Percentiles rank a stretch among this genome's conserved stretches.
Conservation (phyloP, 2,113 vertebrate species). For the Otis tarda region DNA sequence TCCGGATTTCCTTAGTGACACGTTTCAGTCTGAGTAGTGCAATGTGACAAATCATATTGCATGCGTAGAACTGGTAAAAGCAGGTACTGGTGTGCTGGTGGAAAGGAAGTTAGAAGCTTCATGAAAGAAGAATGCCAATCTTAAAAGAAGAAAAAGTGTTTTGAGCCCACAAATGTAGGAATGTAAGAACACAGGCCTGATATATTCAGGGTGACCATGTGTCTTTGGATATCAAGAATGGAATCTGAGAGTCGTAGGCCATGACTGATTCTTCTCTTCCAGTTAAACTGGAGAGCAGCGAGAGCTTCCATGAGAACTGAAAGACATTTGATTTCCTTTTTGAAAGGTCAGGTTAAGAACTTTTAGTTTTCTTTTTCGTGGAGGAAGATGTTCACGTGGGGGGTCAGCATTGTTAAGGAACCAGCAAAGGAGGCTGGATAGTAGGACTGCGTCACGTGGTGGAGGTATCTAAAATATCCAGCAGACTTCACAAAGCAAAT, state of each 20-base stretch:
- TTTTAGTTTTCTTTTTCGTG: background rate
- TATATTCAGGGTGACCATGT: background rate
- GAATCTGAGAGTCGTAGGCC: background rate
- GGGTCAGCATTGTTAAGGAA: background rate
- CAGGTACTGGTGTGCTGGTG: background rate
- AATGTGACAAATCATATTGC: background rate
- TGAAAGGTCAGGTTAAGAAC: background rate
- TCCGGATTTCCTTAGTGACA: background rate
- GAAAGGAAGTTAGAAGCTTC: background rate
- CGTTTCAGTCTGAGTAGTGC: background rate
- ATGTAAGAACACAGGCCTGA: background rate
- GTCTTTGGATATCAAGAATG: background rate
- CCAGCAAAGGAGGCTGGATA: background rate
- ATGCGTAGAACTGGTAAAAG: background rate
- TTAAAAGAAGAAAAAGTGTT: background rate
- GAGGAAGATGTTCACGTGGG: background rate
- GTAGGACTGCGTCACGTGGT: fast-evolving
- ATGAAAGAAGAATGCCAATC: background rate
- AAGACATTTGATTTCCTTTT: background rate
- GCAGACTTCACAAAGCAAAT: background rate
- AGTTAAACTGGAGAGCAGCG: background rate
- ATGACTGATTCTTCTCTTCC: background rate
- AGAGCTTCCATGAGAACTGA: background rate
- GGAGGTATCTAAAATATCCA: background rate
- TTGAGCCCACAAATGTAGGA: background rate